Conservation (phyloP, 2,113 vertebrate genomes). For the Phaethon lepturus region DNA sequence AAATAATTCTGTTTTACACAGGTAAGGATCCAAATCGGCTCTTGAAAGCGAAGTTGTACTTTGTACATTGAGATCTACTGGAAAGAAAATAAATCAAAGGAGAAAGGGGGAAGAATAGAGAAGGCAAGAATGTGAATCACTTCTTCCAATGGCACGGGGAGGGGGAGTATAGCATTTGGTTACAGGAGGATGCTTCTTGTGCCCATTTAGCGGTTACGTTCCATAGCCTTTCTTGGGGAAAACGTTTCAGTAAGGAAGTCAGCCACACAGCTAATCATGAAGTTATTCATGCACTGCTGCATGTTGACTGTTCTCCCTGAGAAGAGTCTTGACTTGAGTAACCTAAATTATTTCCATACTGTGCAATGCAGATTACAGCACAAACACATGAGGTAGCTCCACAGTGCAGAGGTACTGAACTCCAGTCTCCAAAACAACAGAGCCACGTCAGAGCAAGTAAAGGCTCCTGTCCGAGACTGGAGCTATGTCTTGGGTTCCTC, state of each 20-base stretch:
- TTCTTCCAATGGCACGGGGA: accelerated
- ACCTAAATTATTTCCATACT: background rate
- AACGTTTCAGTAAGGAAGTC: background rate
- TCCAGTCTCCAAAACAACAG: background rate
- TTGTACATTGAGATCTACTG: background rate
- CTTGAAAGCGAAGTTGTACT: background rate
- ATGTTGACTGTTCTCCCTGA: background rate
- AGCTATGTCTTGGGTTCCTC: background rate
- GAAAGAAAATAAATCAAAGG: background rate
- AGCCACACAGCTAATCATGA: background rate
- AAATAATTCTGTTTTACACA: background rate
- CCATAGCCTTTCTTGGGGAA: background rate
- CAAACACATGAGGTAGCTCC: background rate
- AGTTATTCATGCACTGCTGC: background rate
- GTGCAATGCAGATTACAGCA: background rate
- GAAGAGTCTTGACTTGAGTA: background rate
- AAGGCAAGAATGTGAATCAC: background rate
- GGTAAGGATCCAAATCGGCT: background rate
- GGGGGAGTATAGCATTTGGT: background rate
- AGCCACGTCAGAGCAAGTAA: background rate
- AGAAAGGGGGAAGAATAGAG: background rate
- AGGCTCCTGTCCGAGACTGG: accelerated
- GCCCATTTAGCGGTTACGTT: background rate
- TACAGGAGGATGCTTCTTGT: background rate
- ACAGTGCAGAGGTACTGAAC: background rate